phyloP scores from a whole-genome alignment of 2,113 vertebrate species.

The Phasianus colchicus region DNA sequence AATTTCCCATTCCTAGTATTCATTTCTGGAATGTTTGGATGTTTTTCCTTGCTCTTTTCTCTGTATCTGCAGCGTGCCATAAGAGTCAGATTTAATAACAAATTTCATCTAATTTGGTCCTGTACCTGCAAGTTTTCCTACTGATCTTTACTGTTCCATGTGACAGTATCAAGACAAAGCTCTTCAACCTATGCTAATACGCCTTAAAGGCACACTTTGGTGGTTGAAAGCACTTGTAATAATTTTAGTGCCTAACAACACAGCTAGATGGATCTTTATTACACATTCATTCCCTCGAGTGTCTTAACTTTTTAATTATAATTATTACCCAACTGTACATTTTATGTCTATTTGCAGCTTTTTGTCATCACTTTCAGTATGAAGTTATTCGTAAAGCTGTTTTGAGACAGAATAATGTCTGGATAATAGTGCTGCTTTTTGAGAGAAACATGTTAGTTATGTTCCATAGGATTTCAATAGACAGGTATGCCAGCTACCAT shows the following conservation, averaged over 20 bases:
- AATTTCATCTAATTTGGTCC: not conserved
- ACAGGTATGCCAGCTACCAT: not conserved
- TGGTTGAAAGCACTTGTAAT: not conserved
- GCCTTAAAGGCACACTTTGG: constrained; percentile 12
- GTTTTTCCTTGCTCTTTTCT: not conserved
- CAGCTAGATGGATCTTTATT: not conserved
- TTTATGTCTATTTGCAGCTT: not conserved
- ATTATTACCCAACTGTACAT: not conserved
- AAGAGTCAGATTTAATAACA: not conserved
- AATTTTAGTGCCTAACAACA: constrained; percentile 26
- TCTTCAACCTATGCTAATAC: not conserved
- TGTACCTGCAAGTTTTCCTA: not conserved
- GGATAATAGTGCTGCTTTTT: not conserved
- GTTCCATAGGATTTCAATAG: not conserved
- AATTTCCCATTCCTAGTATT: not conserved
- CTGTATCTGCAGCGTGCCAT: not conserved
- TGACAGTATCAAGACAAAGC: not conserved
- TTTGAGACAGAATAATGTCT: not conserved
- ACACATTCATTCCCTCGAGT: not conserved
- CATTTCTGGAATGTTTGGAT: not conserved
- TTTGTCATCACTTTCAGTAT: not conserved
- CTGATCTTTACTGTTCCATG: not conserved
- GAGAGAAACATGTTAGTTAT: not conserved
- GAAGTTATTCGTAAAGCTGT: not conserved
- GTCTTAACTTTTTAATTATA: constrained; percentile 36